Evolutionary conservation across 2,888 invertebrate species (phyloP).

Genomic region (Zygothrica quintamaculata): DNA sequence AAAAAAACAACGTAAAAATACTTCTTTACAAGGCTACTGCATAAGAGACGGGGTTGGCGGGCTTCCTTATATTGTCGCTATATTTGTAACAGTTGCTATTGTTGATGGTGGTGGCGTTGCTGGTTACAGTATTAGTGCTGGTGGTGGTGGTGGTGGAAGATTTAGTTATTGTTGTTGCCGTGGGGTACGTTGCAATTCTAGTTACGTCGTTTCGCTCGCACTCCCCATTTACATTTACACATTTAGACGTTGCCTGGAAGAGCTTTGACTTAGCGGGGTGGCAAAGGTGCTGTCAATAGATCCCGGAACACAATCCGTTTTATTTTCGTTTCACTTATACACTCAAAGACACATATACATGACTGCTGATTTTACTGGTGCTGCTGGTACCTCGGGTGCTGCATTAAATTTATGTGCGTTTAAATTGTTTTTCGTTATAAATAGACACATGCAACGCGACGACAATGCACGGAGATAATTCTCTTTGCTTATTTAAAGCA

Average conservation of each 20-base stretch:
- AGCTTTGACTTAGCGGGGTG: conserved; percentile 57
- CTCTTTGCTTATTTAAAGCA: conserved; percentile 13
- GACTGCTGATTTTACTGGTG: not conserved
- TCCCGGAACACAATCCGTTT: conserved; percentile 53
- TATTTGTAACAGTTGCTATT: conserved; percentile 64
- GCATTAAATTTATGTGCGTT: conserved; percentile 12
- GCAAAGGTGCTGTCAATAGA: conserved; percentile 38
- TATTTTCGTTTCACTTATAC: conserved; percentile 69
- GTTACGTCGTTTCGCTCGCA: conserved; percentile 29
- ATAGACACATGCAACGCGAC: conserved; percentile 27
- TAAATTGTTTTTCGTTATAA: conserved; percentile 28
- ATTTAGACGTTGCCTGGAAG: conserved; percentile 32
- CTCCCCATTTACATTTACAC: conserved; percentile 35
- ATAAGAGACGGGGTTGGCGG: conserved; percentile 59
- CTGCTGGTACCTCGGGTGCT: too few relatives aligned
- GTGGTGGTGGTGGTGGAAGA: conserved; percentile 54
- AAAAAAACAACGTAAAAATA: conserved; percentile 64
- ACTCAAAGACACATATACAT: conserved; percentile 29
- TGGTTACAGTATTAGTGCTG: conserved; percentile 17
- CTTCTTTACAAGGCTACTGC: conserved; percentile 63
- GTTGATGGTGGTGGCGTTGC: conserved; percentile 36
- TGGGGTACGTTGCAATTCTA: conserved; percentile 63
- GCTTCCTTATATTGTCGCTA: conserved; percentile 43
- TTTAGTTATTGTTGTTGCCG: conserved; percentile 45
- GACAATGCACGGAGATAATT: conserved; percentile 21